Base-by-base conservation (phyloP, 2,797 vertebrate species). In the Characodon lateralis region DNA sequence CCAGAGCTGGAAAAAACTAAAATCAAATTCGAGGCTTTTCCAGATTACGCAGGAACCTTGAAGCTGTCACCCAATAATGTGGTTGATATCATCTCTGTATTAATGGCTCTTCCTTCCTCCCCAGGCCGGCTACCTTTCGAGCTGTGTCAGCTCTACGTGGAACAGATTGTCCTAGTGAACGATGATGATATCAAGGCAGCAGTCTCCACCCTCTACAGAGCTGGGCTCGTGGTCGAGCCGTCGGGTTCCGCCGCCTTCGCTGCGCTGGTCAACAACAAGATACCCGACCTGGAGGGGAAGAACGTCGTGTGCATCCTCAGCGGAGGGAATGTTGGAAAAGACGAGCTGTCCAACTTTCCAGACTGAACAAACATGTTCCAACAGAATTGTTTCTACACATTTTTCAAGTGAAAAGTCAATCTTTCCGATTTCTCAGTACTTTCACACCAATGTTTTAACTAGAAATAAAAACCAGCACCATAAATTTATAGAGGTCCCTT, bases 281-380 rank as follows among this genome's bases (percentile, higher is more conserved):
- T 96, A 26, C 95, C 94, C 0, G 77, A 93, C 41, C 80, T 96
- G 69, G 87, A 89, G 31, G 93, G 89, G 50, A 96, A 88, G 85
- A 92, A 77, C 0, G 90, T 93, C 0, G 94, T 95, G 58, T 93
- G 95, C 79, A 83, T 96, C 71, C 87, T 96, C 55, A 95, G 93
- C 0, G 95, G 96, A 71, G 96, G 96, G 9, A 96, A 96, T 83
- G 83, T 96, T 0, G 92, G 92, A 31, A 96, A 94, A 90, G 94
- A 96, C n/a, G 95, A 96, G 81, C 92, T 96, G 0, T 2, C 65
- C 1, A 78, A 91, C 77, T 94, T 95, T 75, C 91, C 85, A 2
- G 89, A 95, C 24, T 95, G 78, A 94, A 71, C 63, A 26, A 35
- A 24, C 2, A 14, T 46, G 8, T 2, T 43, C 39, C 9, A 24